phyloP scores from a whole-genome alignment of 2,113 vertebrate species.

The Podarcis cretensis region DNA sequence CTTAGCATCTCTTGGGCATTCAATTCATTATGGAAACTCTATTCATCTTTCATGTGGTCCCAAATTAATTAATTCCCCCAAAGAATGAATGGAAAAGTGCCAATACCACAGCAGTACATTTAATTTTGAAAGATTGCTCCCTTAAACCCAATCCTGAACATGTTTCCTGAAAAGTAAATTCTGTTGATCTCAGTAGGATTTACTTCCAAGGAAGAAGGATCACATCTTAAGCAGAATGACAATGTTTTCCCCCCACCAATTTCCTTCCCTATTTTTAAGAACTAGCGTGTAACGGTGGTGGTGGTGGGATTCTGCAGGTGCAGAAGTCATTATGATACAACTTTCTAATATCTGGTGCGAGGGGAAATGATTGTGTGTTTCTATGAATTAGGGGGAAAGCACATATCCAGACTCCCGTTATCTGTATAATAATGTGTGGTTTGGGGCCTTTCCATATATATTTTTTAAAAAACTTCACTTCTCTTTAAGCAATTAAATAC shows the following conservation, averaged over 20 bases:
- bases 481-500: background rate
- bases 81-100: background rate
- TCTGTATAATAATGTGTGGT: background rate
- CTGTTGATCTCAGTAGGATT: background rate
- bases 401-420: background rate
- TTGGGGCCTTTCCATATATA: background rate
- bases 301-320: background rate
- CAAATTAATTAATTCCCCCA: background rate
- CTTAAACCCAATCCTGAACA: background rate
- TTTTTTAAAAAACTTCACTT: background rate
- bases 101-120: background rate
- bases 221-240: background rate
- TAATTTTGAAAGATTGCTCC: background rate
- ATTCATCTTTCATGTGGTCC: background rate
- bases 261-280: background rate
- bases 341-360: conserved; percentile 34
- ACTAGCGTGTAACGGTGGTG: background rate
- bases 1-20: background rate
- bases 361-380: background rate
- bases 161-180: conserved; percentile 1
- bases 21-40: background rate
- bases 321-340: background rate
- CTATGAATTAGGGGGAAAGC: conserved; percentile 5
- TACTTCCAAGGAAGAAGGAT: background rate
- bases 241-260: no score